Evolutionary conservation across 2,888 invertebrate genomes (phyloP), one percentile per base, ranked within the genome.

Genomic region (Drosophila sordidula): DNA sequence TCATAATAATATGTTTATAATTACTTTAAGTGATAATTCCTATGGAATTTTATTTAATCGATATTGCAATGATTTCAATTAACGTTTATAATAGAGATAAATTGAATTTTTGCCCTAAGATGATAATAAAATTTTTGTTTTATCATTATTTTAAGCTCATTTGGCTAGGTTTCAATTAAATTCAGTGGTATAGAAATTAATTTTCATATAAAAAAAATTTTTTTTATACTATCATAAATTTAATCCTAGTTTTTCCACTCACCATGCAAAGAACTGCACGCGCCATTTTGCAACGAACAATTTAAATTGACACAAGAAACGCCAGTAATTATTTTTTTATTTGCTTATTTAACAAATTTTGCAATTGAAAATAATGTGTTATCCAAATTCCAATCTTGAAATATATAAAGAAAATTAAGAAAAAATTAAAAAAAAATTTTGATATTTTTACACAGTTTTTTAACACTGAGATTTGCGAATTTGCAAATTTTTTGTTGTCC

Each of bases 181-280:
- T 4, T 26, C 1, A 26, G 6, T 26, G 26, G 26, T 29, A 8
- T 29, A 6, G 3, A 4, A 22, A 22, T 22, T 22, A 3, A 22
- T 22, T 22, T 22, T 22, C 4, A 22, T 3, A 22, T 22, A 22
- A 22, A 22, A 3, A 22, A 4, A 22, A 22, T 22, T 22, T 29
- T 29, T 9, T 29, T 9, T 9, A 8, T 29, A 29, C 2, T 29
- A 1, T 29, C 3, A 29, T 9, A 9, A 29, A 29, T 36, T 47
- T 39, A 14, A 51, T 42, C 26, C 47, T 36, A 29, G 18, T n/a
- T n/a, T 34, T 42, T 44, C 47, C 87, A 92, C 92, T 92, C 89
- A 92, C 92, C 92, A 92, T 91, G 92, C 92, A 92, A 74, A 91
- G 77, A 84, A 87, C 90, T 89, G 92, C 92, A 92, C 92, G 91